Conservation (phyloP, 2,113 vertebrate genomes). For the Eclectus roratus region DNA sequence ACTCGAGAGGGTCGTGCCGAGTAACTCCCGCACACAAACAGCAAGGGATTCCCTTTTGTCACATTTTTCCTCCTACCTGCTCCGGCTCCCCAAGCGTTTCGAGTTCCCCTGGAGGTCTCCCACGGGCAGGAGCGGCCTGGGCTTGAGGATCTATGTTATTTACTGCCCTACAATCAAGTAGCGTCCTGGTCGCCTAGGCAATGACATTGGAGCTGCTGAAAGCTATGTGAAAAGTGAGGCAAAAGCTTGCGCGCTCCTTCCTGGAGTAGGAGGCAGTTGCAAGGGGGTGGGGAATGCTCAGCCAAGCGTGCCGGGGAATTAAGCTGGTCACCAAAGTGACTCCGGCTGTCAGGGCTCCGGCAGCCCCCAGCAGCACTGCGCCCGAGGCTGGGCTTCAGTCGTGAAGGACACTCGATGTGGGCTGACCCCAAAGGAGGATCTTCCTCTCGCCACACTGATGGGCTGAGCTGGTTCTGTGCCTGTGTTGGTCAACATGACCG, state of each 20-base stretch:
- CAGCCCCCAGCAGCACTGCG: neutral
- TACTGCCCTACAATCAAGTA: constrained; percentile 53
- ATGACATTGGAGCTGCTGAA: constrained; percentile 75
- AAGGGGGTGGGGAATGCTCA: constrained; percentile 57
- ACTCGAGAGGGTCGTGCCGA: neutral
- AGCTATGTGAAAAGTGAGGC: constrained; percentile 66
- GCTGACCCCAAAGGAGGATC: rapidly evolving
- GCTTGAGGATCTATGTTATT: constrained; percentile 60
- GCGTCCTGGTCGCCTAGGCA: constrained; percentile 83
- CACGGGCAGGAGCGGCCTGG: constrained; percentile 27
- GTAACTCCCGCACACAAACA: neutral
- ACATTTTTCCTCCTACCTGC: neutral
- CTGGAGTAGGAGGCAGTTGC: constrained; percentile 46
- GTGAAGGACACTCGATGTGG: rapidly evolving
- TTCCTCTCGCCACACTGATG: rapidly evolving
- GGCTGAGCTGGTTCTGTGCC: neutral
- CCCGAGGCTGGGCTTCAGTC: neutral
- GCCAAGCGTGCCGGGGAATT: constrained; percentile 26
- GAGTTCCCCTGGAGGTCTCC: constrained; percentile 62
- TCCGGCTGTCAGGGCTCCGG: neutral
- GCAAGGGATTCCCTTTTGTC: neutral
- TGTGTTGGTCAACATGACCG: rapidly evolving
- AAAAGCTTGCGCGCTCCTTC: constrained; percentile 57
- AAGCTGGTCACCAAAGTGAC: neutral
- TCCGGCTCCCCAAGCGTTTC: neutral